Evolutionary conservation across 2,113 vertebrate genomes (phyloP), one percentile per base, ranked within the genome.

Genomic region (Cynoglossus semilaevis): DNA sequence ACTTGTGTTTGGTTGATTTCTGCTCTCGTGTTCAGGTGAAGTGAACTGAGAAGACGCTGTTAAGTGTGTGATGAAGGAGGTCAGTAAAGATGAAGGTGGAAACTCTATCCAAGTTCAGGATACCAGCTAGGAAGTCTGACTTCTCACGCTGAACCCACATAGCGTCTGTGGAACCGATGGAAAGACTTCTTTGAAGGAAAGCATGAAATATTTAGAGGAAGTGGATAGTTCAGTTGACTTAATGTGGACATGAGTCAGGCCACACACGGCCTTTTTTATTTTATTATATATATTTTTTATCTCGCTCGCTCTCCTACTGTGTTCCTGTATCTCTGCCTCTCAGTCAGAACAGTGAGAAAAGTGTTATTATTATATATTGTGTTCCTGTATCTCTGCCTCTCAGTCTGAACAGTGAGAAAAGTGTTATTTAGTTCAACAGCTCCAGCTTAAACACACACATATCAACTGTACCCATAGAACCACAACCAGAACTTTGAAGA

Each of bases 91-190:
- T 53, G 54, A 36, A 36, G 56, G 41, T 87, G 84, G 93, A 93
- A 94, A 96, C 88, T 91, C 86, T 87, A 93, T 89, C 91, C 64
- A 57, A 85, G 80, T 81, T 58, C 89, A 91, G 82, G 91, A 89
- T 91, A 91, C 90, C 67, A 85, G 89, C 91, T 92, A 71, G 90
- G 82, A 92, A 93, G 90, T 91, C 87, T 76, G 87, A 92, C 91
- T 91, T 89, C 87, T 90, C 85, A 78, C 89, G 82, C 88, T 89
- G 91, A 93, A 91, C 91, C 91, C 91, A 93, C 91, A 91, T 84
- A 87, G 91, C 82, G 88, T 89, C 88, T 85, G 85, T 84, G 81
- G 90, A 87, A 80, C 73, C 79, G 83, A 82, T 90, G 76, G 87
- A 89, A 83, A 66, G 67, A 80, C 82, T 76, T 89, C 88, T 89